Evolutionary conservation across 2,797 vertebrate genomes (phyloP), one percentile per base, ranked within the genome.

Genomic region (Peromyscus aztecus): DNA sequence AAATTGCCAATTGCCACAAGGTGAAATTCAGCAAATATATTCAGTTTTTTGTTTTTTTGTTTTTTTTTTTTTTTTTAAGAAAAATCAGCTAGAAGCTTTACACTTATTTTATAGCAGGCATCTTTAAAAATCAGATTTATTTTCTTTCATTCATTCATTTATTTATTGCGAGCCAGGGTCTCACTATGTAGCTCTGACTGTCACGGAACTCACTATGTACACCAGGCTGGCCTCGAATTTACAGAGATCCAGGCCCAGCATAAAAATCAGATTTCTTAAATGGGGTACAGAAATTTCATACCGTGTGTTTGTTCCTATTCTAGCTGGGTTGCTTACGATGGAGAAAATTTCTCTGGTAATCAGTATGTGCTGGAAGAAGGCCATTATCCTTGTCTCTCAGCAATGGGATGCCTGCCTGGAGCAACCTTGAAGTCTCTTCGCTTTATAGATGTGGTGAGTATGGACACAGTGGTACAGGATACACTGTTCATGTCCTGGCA

Each of bases 311-410:
- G 93, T 96, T 93, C 80, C 83, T 95, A 14, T 97, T 96, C 91
- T 97, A 99, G 99, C 97, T 99, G 99, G 99, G 98, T 99, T 98
- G 98, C 98, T 1, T 99, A 99, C 86, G 99, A 99, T 78, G 98
- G 99, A 75, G 98, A 98, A 94, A 98, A 99, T 91, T 99, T 99
- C 84, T 98, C 98, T 0, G 99, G 99, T 27, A 99, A 99, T 98
- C 99, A 99, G 98, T 99, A 99, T 6, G 99, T 99, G 61, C 97
- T 99, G 98, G 99, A 99, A 98, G 99, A 99, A 98, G 99, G 99
- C 94, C 98, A 98, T 59, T 99, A 99, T 93, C 98, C 99, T 59
- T 98, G 98, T 98, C 97, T 99, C 11, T 98, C 97, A 7, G 98
- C 99, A 1, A 99, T 99, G 99, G 99, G 99, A 96, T 99, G 99